These are phyloP conservation scores for Bombus superbus DNA, from an alignment of 1,140 invertebrate genomes.

Conservation along the genomic window DNA sequence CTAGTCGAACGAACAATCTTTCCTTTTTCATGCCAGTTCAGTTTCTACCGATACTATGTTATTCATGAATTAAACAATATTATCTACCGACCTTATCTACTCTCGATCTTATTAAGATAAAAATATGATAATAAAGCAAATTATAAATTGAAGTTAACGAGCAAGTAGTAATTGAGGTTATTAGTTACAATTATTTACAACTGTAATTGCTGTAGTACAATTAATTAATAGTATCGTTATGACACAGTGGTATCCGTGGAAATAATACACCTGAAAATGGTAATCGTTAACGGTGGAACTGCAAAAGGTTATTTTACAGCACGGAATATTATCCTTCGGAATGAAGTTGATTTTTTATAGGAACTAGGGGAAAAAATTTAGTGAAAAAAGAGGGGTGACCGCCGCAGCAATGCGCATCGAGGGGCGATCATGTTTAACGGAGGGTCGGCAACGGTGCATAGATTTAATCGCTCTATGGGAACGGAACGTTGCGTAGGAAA, in stretches of 20 bases:
- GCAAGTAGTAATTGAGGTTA: neutral
- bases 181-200: neutral
- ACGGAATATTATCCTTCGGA: neutral
- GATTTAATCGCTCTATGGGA: conserved; percentile 65
- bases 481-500: conserved; percentile 63
- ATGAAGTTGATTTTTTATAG: neutral
- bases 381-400: conserved; percentile 48
- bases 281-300: neutral
- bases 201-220: neutral
- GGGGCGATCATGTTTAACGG: conserved; percentile 44
- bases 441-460: conserved; percentile 67
- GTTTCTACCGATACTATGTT: neutral
- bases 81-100: neutral
- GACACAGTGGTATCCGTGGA: neutral
- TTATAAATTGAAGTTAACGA: neutral
- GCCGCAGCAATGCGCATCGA: conserved; percentile 43
- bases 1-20: neutral
- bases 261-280: neutral
- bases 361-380: conserved; percentile 4
- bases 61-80: neutral
- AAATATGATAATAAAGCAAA: neutral
- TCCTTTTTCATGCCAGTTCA: neutral
- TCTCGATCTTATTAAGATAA: neutral
- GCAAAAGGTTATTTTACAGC: neutral
- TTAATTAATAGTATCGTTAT: neutral